These are phyloP conservation scores for Sorex fumeus DNA, from an alignment of 2,113 vertebrate genomes.

Conservation along the genomic window DNA sequence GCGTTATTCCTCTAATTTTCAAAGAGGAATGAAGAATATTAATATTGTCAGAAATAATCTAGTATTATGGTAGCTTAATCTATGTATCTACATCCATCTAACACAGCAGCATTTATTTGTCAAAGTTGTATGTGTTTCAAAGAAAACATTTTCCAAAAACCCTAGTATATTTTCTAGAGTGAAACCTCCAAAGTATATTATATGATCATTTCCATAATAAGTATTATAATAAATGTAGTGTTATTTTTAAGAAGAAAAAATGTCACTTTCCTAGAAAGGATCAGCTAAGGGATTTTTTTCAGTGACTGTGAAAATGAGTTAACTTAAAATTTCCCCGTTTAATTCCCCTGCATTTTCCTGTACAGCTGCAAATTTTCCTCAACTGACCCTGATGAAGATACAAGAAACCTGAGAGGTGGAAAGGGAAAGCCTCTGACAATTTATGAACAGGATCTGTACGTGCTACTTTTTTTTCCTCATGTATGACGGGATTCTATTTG, in stretches of 20 bases:
- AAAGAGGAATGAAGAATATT: conserved; percentile 42
- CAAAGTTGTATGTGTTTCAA: conserved; percentile 24
- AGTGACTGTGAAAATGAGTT: not conserved
- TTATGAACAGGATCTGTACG: not conserved
- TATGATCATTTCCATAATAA: not conserved
- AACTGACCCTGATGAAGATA: not conserved
- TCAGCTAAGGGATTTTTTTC: conserved; percentile 1
- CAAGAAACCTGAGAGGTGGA: not conserved
- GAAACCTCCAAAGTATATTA: not conserved
- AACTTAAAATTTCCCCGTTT: conserved; percentile 16
- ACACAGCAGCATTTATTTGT: not conserved
- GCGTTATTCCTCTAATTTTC: conserved; percentile 1
- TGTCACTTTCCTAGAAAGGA: conserved; percentile 27
- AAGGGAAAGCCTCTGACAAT: not conserved
- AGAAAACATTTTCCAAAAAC: conserved; percentile 30
- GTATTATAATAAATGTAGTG: not conserved
- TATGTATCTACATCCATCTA: conserved; percentile 27
- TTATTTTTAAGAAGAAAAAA: not conserved
- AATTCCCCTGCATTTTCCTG: not conserved
- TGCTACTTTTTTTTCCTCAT: not conserved
- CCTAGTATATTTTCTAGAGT: conserved; percentile 4
- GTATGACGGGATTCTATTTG: not conserved
- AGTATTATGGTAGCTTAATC: conserved; percentile 1
- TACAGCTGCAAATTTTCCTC: not conserved
- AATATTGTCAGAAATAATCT: conserved; percentile 18